phyloP scores from a whole-genome alignment of 92 coral and sea anemone genomes.

The Siderastrea radians region DNA sequence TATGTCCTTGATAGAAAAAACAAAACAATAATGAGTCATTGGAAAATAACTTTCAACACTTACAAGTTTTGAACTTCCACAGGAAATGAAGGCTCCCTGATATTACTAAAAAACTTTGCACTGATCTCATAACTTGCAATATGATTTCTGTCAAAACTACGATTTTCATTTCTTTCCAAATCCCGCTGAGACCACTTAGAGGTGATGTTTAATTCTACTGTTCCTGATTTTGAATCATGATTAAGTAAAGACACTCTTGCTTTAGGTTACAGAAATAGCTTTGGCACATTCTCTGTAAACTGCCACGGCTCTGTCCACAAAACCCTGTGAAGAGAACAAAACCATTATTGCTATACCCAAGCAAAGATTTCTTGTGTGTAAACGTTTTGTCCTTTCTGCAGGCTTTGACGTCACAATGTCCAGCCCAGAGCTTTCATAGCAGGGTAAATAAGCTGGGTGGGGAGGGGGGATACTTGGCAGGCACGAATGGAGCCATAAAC shows the following conservation, averaged over 20 bases:
- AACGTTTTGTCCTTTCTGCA: too few species aligned
- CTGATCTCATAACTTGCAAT: slow-evolving; percentile 32
- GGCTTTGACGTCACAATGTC: too few species aligned
- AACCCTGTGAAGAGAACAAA: not conserved
- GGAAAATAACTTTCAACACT: slow-evolving; percentile 26
- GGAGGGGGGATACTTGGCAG: too few species aligned
- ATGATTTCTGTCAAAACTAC: slow-evolving; percentile 74
- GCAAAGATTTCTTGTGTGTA: too few species aligned
- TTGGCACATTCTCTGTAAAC: slow-evolving; percentile 71
- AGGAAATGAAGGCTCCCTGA: slow-evolving; percentile 78
- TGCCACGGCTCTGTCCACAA: slow-evolving; percentile 69
- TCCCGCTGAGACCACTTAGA: slow-evolving; percentile 92
- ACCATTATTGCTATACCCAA: too few species aligned
- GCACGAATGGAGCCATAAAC: too few species aligned
- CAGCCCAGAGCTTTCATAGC: too few species aligned
- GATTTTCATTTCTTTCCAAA: slow-evolving; percentile 78
- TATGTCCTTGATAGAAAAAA: too few species aligned
- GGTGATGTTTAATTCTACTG: slow-evolving; percentile 39
- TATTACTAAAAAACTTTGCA: slow-evolving; percentile 12
- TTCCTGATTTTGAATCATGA: slow-evolving; percentile 12
- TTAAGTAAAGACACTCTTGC: slow-evolving; percentile 53
- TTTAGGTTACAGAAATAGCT: slow-evolving; percentile 60
- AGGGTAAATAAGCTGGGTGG: too few species aligned
- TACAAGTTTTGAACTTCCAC: slow-evolving; percentile 79
- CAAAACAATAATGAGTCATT: too few species aligned